These are phyloP conservation scores for Trissoscelio sp. DNA, from an alignment of 2,888 invertebrate genomes.

Conservation along the genomic window DNA sequence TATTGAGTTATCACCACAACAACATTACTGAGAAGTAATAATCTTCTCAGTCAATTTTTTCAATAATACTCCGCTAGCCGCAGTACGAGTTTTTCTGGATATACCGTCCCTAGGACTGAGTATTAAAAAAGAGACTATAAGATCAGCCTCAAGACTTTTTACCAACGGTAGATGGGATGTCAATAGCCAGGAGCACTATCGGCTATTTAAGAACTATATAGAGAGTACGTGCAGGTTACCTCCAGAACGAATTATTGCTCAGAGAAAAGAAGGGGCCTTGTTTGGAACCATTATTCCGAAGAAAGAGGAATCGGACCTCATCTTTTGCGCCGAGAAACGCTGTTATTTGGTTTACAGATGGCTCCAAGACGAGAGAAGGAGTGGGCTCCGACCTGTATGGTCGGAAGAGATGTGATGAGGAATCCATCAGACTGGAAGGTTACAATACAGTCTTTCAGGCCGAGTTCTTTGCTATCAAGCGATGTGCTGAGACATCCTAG, in stretches of 20 bases:
- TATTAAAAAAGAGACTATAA: constrained; percentile 2
- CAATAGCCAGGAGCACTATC: neutral
- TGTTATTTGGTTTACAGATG: neutral
- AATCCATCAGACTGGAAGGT: neutral
- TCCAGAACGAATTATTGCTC: neutral
- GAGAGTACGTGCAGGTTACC: neutral
- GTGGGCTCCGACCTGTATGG: neutral
- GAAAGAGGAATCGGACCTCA: neutral
- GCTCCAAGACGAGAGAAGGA: neutral
- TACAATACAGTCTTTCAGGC: constrained; percentile 24
- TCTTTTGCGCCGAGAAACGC: neutral
- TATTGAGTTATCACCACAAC: too few relatives aligned
- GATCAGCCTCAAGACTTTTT: neutral
- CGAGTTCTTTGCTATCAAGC: constrained; percentile 7
- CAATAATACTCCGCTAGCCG: neutral
- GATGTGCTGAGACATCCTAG: neutral
- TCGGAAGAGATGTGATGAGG: neutral
- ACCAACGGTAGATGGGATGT: neutral
- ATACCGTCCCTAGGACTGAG: neutral
- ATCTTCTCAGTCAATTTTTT: too few relatives aligned
- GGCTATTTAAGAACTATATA: neutral
- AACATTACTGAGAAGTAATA: too few relatives aligned
- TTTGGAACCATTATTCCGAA: neutral
- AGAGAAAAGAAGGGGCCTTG: neutral
- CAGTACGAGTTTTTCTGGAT: neutral